A percentile compares a stretch with the other conserved stretches of the same genome.
These are phyloP conservation scores for Linurgus olivaceus DNA, from an alignment of 2,797 vertebrate genomes.

Conservation along the genomic window DNA sequence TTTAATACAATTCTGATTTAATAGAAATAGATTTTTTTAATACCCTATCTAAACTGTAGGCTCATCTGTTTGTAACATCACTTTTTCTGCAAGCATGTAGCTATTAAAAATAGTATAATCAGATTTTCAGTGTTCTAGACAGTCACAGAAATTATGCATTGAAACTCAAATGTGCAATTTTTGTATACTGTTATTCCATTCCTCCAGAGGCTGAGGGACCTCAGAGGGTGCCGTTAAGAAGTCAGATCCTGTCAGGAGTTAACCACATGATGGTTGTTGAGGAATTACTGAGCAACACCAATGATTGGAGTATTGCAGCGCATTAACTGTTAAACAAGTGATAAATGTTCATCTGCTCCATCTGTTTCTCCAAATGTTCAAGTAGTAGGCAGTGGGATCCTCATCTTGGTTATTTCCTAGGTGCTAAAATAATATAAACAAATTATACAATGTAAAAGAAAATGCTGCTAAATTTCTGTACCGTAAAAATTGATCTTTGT, in stretches of 20 bases:
- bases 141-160: background rate
- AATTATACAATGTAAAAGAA: background rate
- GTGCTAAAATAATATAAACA: conserved; percentile 31
- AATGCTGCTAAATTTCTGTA: background rate
- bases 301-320: background rate
- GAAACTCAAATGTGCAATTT: background rate
- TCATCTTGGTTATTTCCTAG: background rate
- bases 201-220: background rate
- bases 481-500: background rate
- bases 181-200: background rate
- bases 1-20: conserved; percentile 3
- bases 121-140: background rate
- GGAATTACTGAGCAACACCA: background rate
- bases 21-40: background rate
- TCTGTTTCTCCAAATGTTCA: conserved; percentile 50
- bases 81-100: background rate
- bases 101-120: background rate
- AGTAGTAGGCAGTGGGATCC: background rate
- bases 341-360: conserved; percentile 49
- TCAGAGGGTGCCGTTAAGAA: background rate
- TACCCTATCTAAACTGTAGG: background rate
- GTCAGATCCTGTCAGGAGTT: conserved; percentile 1
- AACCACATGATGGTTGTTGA: background rate
- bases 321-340: conserved; percentile 52
- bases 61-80: background rate